Conservation (phyloP, 2,113 vertebrate genomes). For the Zapus hudsonius region DNA sequence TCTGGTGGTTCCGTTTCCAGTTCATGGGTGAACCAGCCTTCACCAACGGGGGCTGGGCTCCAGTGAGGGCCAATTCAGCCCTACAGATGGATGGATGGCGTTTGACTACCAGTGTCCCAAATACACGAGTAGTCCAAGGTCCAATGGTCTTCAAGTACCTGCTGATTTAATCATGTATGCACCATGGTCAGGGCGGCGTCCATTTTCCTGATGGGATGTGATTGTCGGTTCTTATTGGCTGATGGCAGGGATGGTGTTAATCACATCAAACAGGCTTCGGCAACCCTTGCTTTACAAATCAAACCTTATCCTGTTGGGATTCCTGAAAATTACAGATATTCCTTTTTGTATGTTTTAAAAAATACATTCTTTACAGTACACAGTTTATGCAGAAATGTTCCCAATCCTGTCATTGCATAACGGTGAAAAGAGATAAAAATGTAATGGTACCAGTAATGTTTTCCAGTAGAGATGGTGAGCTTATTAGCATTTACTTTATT, state of each 20-base stretch:
- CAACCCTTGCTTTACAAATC: slow-evolving; percentile 6
- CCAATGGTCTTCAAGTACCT: not conserved
- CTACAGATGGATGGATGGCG: not conserved
- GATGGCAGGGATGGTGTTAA: not conserved
- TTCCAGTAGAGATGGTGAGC: not conserved
- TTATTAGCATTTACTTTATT: slow-evolving; percentile 7
- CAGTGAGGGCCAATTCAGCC: not conserved
- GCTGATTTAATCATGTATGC: not conserved
- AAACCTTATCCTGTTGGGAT: not conserved
- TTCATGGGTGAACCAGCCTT: not conserved
- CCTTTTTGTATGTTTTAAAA: not conserved
- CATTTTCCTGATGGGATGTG: not conserved
- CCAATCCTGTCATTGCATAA: not conserved
- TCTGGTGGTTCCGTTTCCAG: not conserved
- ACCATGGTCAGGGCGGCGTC: not conserved
- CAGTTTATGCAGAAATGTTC: not conserved
- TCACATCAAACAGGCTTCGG: not conserved
- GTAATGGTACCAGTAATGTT: not conserved
- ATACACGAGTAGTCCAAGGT: not conserved
- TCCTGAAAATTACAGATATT: not conserved
- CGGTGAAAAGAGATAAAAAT: not conserved
- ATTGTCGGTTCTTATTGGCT: not conserved
- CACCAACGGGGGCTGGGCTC: not conserved
- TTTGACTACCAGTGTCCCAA: not conserved
- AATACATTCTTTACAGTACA: not conserved